Base-by-base conservation (phyloP, 2,113 vertebrate species). In the Muntiacus muntjak region DNA sequence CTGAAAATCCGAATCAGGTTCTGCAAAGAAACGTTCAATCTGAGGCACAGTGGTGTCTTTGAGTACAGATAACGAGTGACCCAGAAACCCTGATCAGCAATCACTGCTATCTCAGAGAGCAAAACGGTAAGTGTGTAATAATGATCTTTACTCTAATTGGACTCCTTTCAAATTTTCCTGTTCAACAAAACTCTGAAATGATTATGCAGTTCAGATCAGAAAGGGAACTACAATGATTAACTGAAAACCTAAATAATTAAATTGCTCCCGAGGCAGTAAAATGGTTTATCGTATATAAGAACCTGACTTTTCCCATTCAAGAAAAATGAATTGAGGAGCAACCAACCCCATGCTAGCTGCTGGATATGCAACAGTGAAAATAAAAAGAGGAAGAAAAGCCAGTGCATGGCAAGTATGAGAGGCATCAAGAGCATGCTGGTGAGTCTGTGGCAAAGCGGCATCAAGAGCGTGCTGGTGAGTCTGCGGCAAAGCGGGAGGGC, bases 101-200 rank as follows among this genome's bases (percentile, higher is more conserved):
- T 98, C 98, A 98, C 28, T 91, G 87, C 89, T 97, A 88, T 87
- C 96, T 96, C 33, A 57, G 98, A 97, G 97, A 98, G 91, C 96
- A 97, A 98, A 98, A 97, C 96, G 98, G 94, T 97, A 98, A 90
- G 54, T 92, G 28, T 67, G 10, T 60, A 97, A 88, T 78, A 94
- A 95, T 76, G 54, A 98, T 97, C 97, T 98, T 96, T 92, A 79
- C 87, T 98, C 95, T 98, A 98, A 99, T 71, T 98, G 97, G 97
- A 98, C 98, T 98, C 97, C 91, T 97, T 94, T 96, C 94, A 97
- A 98, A 98, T 98, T 87, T 87, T 7, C 84, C 85, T 98, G 45
- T 93, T 97, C 97, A 98, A 98, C 93, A 98, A 99, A 98, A 98
- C 93, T 96, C 94, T 98, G 96, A 98, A 98, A 98, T 98, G 98